Evolutionary conservation across 1,140 invertebrate species (phyloP).

Genomic region (Andricus grossulariae): DNA sequence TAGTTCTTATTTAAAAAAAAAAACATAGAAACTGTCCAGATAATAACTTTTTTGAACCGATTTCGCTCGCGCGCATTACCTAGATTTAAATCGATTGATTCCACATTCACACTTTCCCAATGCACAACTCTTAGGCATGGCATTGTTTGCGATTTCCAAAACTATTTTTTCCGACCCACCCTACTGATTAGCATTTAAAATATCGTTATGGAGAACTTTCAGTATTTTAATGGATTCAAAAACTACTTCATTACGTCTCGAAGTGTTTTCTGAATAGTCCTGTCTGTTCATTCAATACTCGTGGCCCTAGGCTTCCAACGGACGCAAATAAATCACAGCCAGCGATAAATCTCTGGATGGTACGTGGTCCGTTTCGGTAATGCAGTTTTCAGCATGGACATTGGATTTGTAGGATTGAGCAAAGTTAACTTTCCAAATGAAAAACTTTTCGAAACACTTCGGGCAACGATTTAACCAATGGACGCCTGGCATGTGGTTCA

Average conservation of each 20-base stretch:
- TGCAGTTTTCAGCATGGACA: slow-evolving; percentile 52
- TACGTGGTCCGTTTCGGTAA: slow-evolving; percentile 54
- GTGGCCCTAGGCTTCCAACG: slow-evolving; percentile 34
- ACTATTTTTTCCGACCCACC: no score
- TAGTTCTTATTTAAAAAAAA: no score
- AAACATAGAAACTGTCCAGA: no score
- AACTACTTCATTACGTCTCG: not conserved
- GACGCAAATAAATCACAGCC: slow-evolving; percentile 52
- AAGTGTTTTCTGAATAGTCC: slow-evolving; percentile 44
- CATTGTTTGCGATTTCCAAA: no score
- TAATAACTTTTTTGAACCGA: no score
- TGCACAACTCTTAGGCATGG: no score
- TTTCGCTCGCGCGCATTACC: no score
- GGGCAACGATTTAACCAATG: slow-evolving; percentile 39
- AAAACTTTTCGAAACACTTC: slow-evolving; percentile 54
- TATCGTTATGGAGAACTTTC: no score
- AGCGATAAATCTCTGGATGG: slow-evolving; percentile 48
- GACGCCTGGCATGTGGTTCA: slow-evolving; percentile 52
- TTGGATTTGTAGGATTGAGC: slow-evolving; percentile 47
- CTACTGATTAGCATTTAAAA: no score
- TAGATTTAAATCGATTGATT: no score
- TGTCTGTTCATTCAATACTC: slow-evolving; percentile 36
- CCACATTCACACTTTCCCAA: no score
- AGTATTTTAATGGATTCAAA: not conserved
- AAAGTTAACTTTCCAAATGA: slow-evolving; percentile 56